Conservation (phyloP, 2,888 invertebrate species). For the Lasius platythorax region DNA sequence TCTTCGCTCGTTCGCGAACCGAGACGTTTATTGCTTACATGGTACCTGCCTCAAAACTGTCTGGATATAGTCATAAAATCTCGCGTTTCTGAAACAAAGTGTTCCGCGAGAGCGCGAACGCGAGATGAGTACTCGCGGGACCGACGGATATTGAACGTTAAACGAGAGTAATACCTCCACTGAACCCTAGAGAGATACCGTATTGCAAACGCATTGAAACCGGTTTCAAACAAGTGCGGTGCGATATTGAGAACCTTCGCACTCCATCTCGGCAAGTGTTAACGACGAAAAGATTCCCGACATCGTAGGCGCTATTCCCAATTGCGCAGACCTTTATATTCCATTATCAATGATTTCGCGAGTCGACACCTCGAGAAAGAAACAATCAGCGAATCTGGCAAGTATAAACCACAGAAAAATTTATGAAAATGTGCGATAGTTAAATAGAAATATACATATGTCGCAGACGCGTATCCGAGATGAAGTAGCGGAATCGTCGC, state of each 20-base stretch:
- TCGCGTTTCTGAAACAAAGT: conserved; percentile 56
- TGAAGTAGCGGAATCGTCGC: too few relatives aligned
- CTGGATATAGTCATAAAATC: conserved; percentile 68
- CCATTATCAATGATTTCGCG: too few relatives aligned
- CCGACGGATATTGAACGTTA: conserved; percentile 67
- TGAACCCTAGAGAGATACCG: conserved; percentile 72
- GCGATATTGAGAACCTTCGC: conserved; percentile 73
- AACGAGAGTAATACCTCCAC: conserved; percentile 73
- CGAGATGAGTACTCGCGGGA: conserved; percentile 47
- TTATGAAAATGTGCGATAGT: conserved; percentile 66
- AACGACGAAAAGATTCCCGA: too few relatives aligned
- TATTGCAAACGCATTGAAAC: conserved; percentile 77
- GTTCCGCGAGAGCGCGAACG: background rate
- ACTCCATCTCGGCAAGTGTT: conserved; percentile 74
- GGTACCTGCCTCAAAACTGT: conserved; percentile 61
- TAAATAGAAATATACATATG: background rate
- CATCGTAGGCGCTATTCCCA: too few relatives aligned
- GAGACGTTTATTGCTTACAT: conserved; percentile 45
- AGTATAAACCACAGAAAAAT: conserved; percentile 73
- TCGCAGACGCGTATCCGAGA: background rate
- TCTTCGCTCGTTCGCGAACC: background rate
- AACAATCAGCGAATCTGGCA: too few relatives aligned
- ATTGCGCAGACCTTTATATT: too few relatives aligned
- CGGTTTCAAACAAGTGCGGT: conserved; percentile 82
- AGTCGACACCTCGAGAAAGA: too few relatives aligned